Percentiles rank a stretch among this genome's conserved stretches.
Conservation (phyloP, 1,140 invertebrate species). For the Acyrthosiphon pisum region DNA sequence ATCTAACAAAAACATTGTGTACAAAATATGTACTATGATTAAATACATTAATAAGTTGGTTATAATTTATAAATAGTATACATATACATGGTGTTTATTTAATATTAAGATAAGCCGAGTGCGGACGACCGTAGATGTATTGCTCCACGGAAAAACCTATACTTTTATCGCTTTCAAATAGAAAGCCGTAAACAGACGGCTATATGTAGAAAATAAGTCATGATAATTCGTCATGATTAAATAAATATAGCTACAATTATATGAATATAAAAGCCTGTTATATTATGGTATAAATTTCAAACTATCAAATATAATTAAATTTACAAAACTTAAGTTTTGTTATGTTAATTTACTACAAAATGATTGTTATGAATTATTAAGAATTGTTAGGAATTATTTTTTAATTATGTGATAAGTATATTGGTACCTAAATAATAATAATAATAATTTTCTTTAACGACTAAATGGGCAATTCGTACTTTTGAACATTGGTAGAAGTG, state of each 20-base stretch:
- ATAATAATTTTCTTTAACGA: not conserved
- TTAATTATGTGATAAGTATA: not conserved
- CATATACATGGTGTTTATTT: too few relatives aligned
- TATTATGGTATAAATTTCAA: not conserved
- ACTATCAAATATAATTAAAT: not conserved
- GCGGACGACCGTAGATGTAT: too few relatives aligned
- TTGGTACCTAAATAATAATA: not conserved
- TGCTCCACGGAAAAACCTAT: too few relatives aligned
- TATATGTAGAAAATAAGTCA: too few relatives aligned
- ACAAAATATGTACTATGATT: too few relatives aligned
- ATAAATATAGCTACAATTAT: not conserved
- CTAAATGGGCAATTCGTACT: not conserved
- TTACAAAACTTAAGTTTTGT: not conserved
- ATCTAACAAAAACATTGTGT: too few relatives aligned
- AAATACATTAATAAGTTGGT: too few relatives aligned
- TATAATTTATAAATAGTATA: too few relatives aligned
- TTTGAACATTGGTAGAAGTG: too few relatives aligned
- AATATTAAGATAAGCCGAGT: too few relatives aligned
- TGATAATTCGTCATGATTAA: not conserved
- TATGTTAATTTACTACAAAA: not conserved
- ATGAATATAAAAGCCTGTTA: not conserved
- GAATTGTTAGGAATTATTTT: not conserved
- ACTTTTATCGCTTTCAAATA: too few relatives aligned
- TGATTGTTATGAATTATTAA: not conserved
- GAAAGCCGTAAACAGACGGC: too few relatives aligned